Evolutionary conservation across 2,113 vertebrate genomes (phyloP).

Genomic region (cat (Felis catus)): DNA sequence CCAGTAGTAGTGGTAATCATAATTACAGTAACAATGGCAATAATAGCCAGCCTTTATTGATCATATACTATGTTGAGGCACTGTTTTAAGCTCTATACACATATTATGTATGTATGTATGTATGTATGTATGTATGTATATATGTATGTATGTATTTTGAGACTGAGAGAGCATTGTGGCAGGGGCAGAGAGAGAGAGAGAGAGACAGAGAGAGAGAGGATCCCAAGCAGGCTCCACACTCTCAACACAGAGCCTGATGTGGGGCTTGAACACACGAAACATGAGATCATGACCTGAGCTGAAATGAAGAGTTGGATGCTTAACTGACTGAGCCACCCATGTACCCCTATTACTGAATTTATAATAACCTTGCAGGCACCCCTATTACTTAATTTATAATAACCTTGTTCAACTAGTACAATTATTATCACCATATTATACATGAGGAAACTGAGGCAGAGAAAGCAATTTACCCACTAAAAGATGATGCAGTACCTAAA

Average conservation of each 20-base stretch:
- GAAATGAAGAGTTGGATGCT: too few species aligned
- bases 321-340: too few species aligned
- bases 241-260: too few species aligned
- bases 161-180: too few species aligned
- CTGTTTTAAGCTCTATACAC: not conserved
- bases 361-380: not conserved
- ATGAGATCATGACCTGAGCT: too few species aligned
- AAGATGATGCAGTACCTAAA: conserved; percentile 12
- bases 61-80: not conserved
- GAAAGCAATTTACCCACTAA: not conserved
- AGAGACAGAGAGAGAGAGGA: too few species aligned
- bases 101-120: not conserved
- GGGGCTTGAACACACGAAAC: too few species aligned
- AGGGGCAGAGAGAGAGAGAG: too few species aligned
- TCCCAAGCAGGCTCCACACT: too few species aligned
- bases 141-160: too few species aligned
- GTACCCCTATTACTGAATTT: not conserved
- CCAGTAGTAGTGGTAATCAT: not conserved
- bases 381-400: not conserved
- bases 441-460: not conserved
- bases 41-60: not conserved
- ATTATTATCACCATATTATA: conserved; percentile 37
- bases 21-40: conserved; percentile 20
- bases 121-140: too few species aligned
- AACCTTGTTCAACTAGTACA: not conserved